phyloP scores from a whole-genome alignment of 2,888 invertebrate genomes.

The Pristionchus mayeri region DNA sequence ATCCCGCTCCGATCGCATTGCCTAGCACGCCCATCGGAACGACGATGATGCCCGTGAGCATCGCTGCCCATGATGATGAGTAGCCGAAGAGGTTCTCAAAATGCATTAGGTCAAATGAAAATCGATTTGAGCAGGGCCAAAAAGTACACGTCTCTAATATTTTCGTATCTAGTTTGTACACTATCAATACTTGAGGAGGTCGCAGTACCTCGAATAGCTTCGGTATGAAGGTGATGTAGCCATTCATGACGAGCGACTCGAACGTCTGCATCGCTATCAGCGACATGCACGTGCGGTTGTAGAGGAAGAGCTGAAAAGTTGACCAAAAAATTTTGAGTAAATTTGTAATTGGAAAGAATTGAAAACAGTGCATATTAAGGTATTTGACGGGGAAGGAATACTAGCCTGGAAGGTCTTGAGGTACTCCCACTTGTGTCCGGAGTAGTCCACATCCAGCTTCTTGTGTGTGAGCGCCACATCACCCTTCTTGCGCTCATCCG shows the following conservation, averaged over 20 bases:
- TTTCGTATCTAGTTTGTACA: too few species aligned
- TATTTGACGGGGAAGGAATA: too few species aligned
- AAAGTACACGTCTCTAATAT: too few species aligned
- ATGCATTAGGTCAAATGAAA: constrained; percentile 34
- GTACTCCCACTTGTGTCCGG: constrained; percentile 61
- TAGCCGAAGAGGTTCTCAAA: constrained; percentile 66
- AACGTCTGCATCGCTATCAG: constrained; percentile 65
- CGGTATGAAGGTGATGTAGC: constrained; percentile 69
- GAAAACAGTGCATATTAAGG: too few species aligned
- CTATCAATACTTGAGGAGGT: too few species aligned
- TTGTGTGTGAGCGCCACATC: constrained; percentile 61
- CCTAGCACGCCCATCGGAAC: constrained; percentile 64
- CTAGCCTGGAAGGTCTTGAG: constrained; percentile 59
- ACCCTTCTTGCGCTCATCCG: constrained; percentile 58
- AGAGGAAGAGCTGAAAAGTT: constrained; percentile 57
- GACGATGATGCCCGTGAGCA: constrained; percentile 65
- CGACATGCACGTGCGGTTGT: constrained; percentile 60
- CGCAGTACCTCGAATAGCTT: constrained; percentile 64
- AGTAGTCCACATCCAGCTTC: constrained; percentile 60
- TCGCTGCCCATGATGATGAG: constrained; percentile 59
- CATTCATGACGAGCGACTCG: constrained; percentile 68
- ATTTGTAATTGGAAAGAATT: too few species aligned
- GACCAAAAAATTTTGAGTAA: neutral
- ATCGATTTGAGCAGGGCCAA: too few species aligned
- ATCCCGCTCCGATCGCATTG: constrained; percentile 56